Evolutionary conservation across 1,140 invertebrate species (phyloP).

Genomic region (Zaprionus camerounensis): DNA sequence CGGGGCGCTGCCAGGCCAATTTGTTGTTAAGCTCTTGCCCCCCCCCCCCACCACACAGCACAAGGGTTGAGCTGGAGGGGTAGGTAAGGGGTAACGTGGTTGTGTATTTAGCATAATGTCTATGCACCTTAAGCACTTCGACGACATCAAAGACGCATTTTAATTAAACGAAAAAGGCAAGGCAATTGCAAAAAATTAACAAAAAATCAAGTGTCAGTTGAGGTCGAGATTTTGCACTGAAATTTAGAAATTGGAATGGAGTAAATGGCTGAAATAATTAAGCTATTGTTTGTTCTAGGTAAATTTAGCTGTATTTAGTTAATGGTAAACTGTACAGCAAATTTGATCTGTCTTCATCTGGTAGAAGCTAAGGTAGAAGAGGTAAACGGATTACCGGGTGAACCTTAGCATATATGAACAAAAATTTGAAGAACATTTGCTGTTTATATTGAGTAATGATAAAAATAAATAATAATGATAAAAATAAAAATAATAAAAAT

Average conservation of each 20-base stretch:
- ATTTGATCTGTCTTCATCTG: neutral
- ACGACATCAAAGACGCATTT: constrained; percentile 23
- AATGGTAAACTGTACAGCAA: neutral
- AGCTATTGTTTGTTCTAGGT: neutral
- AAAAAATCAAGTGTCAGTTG: neutral
- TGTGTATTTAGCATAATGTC: constrained; percentile 10
- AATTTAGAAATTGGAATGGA: neutral
- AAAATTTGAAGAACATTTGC: no score
- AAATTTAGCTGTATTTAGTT: no score
- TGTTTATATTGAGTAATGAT: no score
- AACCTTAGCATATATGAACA: no score
- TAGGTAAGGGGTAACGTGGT: neutral
- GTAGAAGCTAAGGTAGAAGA: neutral
- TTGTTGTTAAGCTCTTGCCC: constrained; percentile 28
- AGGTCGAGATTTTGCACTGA: neutral
- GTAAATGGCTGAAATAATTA: neutral
- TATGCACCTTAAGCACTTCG: neutral
- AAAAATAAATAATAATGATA: no score
- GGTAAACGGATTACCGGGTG: neutral
- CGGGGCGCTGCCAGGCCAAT: constrained; percentile 37
- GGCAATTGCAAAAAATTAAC: neutral
- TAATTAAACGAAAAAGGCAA: constrained; percentile 25
- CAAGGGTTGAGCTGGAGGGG: constrained; percentile 1
- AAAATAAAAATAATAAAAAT: no score
- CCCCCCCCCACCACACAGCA: neutral